Conservation (phyloP, 2,113 vertebrate species). For the Hemichromis elongatus region DNA sequence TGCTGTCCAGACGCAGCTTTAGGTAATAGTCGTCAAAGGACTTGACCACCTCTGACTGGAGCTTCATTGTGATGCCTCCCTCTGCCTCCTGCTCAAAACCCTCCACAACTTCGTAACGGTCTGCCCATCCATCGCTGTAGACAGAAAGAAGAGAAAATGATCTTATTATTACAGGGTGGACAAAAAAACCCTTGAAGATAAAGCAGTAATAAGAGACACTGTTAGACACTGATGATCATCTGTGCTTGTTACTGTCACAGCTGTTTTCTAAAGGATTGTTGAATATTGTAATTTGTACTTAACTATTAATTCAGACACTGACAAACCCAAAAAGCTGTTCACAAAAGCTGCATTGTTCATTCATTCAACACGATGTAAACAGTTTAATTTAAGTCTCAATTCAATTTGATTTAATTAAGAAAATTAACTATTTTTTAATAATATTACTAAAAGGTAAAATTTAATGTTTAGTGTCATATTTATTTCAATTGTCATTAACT, state of each 20-base stretch:
- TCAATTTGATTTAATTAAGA: not conserved
- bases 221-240: not conserved
- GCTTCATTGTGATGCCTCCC: conserved; percentile 96
- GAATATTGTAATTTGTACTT: not conserved
- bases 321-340: not conserved
- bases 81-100: conserved; percentile 94
- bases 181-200: not conserved
- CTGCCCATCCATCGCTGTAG: conserved; percentile 94
- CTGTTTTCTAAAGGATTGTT: not conserved
- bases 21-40: conserved; percentile 95
- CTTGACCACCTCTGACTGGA: conserved; percentile 89
- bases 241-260: not conserved
- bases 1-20: conserved; percentile 87
- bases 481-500: not conserved
- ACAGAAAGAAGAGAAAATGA: not conserved
- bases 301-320: not conserved
- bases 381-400: too few relatives aligned
- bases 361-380: not conserved
- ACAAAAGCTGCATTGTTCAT: not conserved
- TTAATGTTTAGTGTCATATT: not conserved
- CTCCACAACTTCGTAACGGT: conserved; percentile 97
- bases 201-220: not conserved
- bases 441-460: not conserved
- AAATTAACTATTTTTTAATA: not conserved
- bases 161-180: not conserved